Base-by-base conservation (phyloP, 2,797 vertebrate genomes). In the Chelon auratus region DNA sequence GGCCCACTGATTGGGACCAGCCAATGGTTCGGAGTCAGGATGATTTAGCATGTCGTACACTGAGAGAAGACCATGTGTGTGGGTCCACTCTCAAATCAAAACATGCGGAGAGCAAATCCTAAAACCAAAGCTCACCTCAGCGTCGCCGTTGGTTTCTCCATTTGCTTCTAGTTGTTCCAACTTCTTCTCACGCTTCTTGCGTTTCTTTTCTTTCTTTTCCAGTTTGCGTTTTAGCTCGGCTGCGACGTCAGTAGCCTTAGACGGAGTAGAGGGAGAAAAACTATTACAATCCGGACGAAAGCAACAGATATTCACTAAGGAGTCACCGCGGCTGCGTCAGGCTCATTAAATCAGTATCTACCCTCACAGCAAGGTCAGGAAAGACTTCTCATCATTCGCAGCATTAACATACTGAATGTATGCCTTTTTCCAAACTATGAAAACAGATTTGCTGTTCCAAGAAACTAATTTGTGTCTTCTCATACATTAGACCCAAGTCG, bases 291-390 rank as follows among this genome's bases (percentile, higher is more conserved):
- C 13, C 1, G 3, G 2, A 2, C 1, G 15, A 18, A 13, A 33
- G 1, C 2, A 30, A 0, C 0, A 3, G 0, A 1, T 1, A 2
- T 2, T 5, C 0, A 0, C 0, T 1, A 0, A 8, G 2, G 14
- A 10, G 1, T 4, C 0, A 0, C 0, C 0, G 24, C 24, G 20
- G 87, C 89, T 86, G 95, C 76, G 92, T 99, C 97, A 99, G 97
- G 87, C 97, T 99, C 97, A 99, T 99, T 99, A 99, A 99, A 99
- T 98, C 97, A 98, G 95, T 92, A 93, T 86, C 65, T 0, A 74
- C 97, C 97, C 96, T 93, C 97, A 33, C 30, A 97, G 0, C 26
- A 1, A 59, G 6, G 83, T 98, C 97, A 94, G 96, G 96, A 26
- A 30, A 87, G 54, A 24, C 0, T 3, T 4, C 20, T 93, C 97